Evolutionary conservation across 2,113 vertebrate species (phyloP).

Genomic region (Butorides virescens): DNA sequence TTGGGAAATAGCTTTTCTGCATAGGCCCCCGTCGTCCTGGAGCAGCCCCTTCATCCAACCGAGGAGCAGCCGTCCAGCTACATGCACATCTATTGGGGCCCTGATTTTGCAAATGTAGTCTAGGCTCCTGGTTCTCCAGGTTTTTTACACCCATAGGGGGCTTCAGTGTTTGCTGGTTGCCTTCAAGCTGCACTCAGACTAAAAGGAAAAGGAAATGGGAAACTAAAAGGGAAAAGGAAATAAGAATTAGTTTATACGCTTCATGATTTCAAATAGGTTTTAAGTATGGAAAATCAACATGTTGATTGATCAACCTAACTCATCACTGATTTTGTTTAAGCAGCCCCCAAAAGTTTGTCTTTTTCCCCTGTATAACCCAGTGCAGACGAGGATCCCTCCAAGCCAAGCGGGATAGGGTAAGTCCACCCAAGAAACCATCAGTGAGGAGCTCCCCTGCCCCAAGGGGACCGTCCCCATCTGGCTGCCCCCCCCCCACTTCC

Average conservation of each 20-base stretch:
- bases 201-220: background rate
- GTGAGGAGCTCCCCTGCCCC: background rate
- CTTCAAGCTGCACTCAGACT: background rate
- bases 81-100: background rate
- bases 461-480: background rate
- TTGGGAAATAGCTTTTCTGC: background rate
- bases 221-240: background rate
- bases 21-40: accelerated
- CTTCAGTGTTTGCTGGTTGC: background rate
- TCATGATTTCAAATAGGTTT: background rate
- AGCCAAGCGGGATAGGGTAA: background rate
- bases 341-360: background rate
- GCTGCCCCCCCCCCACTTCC: background rate
- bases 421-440: background rate
- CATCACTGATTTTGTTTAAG: background rate
- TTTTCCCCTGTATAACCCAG: background rate
- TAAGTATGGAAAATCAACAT: background rate
- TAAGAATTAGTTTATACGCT: background rate
- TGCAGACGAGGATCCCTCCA: background rate
- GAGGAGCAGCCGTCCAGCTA: background rate
- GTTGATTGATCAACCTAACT: background rate
- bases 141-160: background rate
- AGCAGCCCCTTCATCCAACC: background rate
- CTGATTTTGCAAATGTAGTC: background rate
- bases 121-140: background rate